Evolutionary conservation across 2,888 invertebrate genomes (phyloP), one percentile per base, ranked within the genome.

Genomic region (Bugulina stolonifera): DNA sequence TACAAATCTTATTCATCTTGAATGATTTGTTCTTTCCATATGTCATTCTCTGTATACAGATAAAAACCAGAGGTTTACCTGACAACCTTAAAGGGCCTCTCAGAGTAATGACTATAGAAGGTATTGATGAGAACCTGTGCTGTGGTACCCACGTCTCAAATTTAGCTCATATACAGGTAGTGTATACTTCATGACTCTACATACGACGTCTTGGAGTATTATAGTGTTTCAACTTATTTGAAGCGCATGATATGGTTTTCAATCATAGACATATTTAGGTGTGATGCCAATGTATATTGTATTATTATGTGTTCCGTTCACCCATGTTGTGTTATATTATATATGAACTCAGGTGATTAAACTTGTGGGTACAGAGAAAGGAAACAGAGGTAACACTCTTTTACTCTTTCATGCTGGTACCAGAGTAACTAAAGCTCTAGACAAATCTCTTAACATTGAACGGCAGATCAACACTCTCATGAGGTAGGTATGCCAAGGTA

Each of bases 71-170:
- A 71, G 92, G 91, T 0, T 83, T 93, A 34, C 93, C 93, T 0
- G 90, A 90, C 73, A 93, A 93, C 81, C 91, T 91, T 77, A 88
- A 87, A 76, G 91, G 91, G 0, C 88, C 89, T 32, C 90, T 93
- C 22, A 86, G 93, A 71, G 89, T 93, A 1, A 88, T 94, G 52
- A 88, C 88, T 71, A 93, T 93, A 73, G 89, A 90, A 52, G 89
- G 89, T 27, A 84, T 93, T 69, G 93, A 93, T 76, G 88, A 89
- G 73, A 92, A 92, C 79, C 89, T 93, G 88, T 94, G 93, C 81
- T 93, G 93, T 83, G 93, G 93, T 0, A 93, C 93, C 0, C 93
- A 93, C 81, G 92, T 93, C 0, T 86, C 88, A 1, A 92, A 90
- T 82, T 85, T 93, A 35, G 88, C 89, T 43, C 87, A 88, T 75